Base-by-base conservation (phyloP, 1,140 invertebrate species). In the Drosophila guanche region DNA sequence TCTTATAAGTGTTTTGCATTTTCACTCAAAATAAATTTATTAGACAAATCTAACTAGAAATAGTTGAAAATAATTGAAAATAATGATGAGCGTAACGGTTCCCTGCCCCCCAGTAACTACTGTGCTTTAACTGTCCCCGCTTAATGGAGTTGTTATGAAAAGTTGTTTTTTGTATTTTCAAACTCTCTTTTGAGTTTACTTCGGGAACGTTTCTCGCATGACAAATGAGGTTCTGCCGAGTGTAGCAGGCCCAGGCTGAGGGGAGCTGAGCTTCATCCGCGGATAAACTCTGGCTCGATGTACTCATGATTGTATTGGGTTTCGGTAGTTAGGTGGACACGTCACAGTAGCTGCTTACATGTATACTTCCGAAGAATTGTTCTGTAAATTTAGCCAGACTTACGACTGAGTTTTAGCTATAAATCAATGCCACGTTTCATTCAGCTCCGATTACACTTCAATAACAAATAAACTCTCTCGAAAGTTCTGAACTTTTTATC, bases 61-160 rank as follows among this genome's bases (percentile, higher is more conserved):
- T 22, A 47, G 23, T 22, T 50, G 29, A 5, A 14, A 3, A 25
- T 14, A 12, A 16, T 8, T 2, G n/a, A 2, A 14, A 50, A 50
- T 14, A 8, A 8, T 8, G 8, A 14, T 16, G 50, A 52, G 7
- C 3, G 3, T 33, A 10, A 33, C 22, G 8, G 4, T 12, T 12
- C 1, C 6, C 10, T 7, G 14, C 6, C 23, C 3, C 50, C 20
- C 29, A 46, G 16, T 12, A n/a, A 59, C 51, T 22, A 22, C 62
- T 79, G 55, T 66, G 47, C 7, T 25, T 45, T 37, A 33, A 3
- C 5, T 43, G 23, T 42, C 55, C 40, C 51, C 50, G 58, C 62
- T 43, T 81, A 81, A 81, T 81, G 73, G 60, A 81, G 79, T 77
- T 81, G 79, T 81, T 58, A 52, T 66, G 58, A 46, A 46, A 54